phyloP scores from a whole-genome alignment of 2,797 vertebrate species.

The Rachycentron canadum region DNA sequence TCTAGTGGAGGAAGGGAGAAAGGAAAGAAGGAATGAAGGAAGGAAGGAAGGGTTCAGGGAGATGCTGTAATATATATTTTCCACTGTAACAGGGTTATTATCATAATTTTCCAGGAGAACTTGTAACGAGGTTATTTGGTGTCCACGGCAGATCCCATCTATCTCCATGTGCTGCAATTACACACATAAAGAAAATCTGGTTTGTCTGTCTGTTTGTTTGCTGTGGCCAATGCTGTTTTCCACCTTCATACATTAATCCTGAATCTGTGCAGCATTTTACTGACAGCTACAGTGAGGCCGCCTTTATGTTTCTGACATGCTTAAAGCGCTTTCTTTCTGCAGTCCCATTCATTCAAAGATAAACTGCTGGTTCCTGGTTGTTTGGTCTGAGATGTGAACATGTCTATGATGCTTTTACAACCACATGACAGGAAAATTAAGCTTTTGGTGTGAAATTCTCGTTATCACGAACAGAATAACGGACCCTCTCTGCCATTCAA shows the following conservation, averaged over 20 bases:
- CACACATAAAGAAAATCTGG: constrained; percentile 7
- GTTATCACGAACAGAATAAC: background rate
- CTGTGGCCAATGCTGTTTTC: background rate
- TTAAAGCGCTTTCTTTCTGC: background rate
- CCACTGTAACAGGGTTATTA: constrained; percentile 64
- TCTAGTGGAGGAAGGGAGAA: constrained; percentile 2
- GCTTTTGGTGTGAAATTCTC: too few relatives aligned
- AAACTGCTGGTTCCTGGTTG: background rate
- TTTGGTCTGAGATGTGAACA: background rate
- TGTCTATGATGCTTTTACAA: background rate
- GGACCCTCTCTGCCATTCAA: background rate
- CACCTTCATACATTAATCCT: constrained; percentile 1
- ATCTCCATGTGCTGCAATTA: constrained; percentile 31
- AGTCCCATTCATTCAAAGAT: background rate
- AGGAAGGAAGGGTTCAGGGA: constrained; percentile 1
- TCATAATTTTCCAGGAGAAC: constrained; percentile 53
- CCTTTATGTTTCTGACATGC: background rate
- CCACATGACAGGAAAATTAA: background rate
- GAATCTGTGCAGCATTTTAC: background rate
- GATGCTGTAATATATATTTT: constrained; percentile 54
- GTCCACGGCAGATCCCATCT: constrained; percentile 26
- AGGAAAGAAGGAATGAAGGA: too few relatives aligned
- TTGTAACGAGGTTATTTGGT: constrained; percentile 65
- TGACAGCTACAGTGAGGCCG: background rate
- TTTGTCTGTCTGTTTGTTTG: constrained; percentile 2